These are phyloP conservation scores for Chlorocebus sabaeus DNA, from an alignment of 2,113 vertebrate species.

Conservation along the genomic window DNA sequence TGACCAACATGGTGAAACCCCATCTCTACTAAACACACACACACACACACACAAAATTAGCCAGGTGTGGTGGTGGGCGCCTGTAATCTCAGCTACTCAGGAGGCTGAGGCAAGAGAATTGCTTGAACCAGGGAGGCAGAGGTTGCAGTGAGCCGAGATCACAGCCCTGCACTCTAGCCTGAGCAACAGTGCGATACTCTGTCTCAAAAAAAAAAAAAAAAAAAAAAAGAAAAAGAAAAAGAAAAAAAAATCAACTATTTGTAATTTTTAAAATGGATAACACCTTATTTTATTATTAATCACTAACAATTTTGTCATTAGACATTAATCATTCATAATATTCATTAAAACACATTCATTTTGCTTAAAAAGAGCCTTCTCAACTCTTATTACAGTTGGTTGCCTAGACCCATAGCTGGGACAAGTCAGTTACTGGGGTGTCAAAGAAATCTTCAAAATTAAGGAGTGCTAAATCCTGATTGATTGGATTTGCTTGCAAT, in stretches of 20 bases:
- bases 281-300: neutral
- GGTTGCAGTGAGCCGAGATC: too few relatives aligned
- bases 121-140: too few relatives aligned
- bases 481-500: neutral
- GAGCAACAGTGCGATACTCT: too few relatives aligned
- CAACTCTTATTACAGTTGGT: neutral
- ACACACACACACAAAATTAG: too few relatives aligned
- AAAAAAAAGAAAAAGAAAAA: too few relatives aligned
- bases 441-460: neutral
- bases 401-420: neutral
- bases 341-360: neutral
- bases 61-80: rapidly evolving
- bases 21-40: too few relatives aligned
- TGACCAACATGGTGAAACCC: too few relatives aligned
- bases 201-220: too few relatives aligned
- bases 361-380: neutral
- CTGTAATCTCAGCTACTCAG: too few relatives aligned
- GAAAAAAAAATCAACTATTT: neutral
- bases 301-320: neutral
- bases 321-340: neutral
- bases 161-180: too few relatives aligned
- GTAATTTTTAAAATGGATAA: neutral
- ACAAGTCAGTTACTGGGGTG: neutral
- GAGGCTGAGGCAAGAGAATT: too few relatives aligned
- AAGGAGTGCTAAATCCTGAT: neutral